phyloP scores from a whole-genome alignment of 2,113 vertebrate species.

The Plotosus lineatus region DNA sequence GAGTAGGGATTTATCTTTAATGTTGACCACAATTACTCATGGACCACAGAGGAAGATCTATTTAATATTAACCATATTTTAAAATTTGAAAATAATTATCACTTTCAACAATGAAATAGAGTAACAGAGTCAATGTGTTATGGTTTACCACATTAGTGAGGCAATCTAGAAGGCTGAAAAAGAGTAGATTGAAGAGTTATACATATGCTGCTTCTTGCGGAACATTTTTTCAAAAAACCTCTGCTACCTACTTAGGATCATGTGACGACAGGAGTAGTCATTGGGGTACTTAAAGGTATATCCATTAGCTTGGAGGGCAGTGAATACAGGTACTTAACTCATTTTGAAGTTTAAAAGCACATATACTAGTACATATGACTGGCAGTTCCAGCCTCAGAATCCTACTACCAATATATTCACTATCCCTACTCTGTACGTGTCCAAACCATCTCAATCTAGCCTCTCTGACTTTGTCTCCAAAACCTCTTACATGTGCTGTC shows the following conservation, averaged over 20 bases:
- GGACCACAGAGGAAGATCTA: neutral
- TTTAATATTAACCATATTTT: constrained; percentile 7
- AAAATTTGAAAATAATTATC: neutral
- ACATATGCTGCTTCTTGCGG: neutral
- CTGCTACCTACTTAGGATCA: neutral
- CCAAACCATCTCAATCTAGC: too few relatives aligned
- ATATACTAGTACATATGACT: too few relatives aligned
- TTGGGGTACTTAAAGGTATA: neutral
- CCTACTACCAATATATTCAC: too few relatives aligned
- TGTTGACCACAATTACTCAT: neutral
- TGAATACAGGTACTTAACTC: neutral
- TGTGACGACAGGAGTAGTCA: neutral
- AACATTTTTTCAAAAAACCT: neutral
- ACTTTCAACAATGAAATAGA: neutral
- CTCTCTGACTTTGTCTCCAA: too few relatives aligned
- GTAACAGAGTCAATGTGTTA: neutral
- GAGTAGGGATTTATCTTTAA: neutral
- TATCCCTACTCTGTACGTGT: too few relatives aligned
- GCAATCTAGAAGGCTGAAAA: neutral
- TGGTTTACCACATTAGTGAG: neutral
- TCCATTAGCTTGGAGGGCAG: too few relatives aligned
- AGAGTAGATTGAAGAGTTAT: constrained; percentile 8
- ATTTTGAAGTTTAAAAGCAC: too few relatives aligned
- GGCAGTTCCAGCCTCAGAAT: too few relatives aligned
- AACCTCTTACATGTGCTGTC: too few relatives aligned